Evolutionary conservation across 2,888 invertebrate genomes (phyloP), one percentile per base, ranked within the genome.

Genomic region (Drosophila putrida): DNA sequence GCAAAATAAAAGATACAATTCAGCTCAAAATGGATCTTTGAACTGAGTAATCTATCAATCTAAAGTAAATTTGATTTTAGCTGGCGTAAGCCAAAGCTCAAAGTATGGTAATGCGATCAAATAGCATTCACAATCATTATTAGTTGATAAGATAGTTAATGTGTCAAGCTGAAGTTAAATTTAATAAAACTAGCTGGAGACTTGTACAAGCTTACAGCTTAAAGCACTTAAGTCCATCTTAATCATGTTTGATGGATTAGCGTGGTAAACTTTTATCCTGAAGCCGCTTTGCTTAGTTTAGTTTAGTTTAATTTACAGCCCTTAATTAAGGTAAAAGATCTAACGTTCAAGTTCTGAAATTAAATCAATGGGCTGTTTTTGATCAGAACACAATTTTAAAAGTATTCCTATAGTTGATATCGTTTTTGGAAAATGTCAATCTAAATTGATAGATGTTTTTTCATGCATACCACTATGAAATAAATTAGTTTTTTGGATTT

Each of bases 141-240:
- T 41, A 4, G 10, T 20, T 20, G 27, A 27, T 25, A 10, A 20
- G 20, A 2, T 4, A 10, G 10, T 2, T 5, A 15, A 15, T 39
- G 4, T 15, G 4, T 39, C n/a, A 15, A 15, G 15, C 8, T 39
- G 0, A 15, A 9, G 13, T 8, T 15, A 39, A 39, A 9, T 15
- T 41, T 1, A 41, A 10, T 33, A 33, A 4, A 28, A 28, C 28
- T 28, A 84, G 1, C 20, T 20, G 20, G 20, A 20, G 20, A 20
- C 79, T 20, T 69, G 77, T 11, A 61, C 10, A 25, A 68, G 28
- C 43, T 81, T 81, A 54, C 79, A 84, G 58, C 54, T 10, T 6
- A 49, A 27, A 10, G 1, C 1, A 25, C 4, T 10, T n/a, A 25
- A 20, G 2, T 20, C 20, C 20, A 20, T 9, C 15, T 44, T 4